phyloP scores from a whole-genome alignment of 2,888 invertebrate genomes.

The Epinotia demarniana region DNA sequence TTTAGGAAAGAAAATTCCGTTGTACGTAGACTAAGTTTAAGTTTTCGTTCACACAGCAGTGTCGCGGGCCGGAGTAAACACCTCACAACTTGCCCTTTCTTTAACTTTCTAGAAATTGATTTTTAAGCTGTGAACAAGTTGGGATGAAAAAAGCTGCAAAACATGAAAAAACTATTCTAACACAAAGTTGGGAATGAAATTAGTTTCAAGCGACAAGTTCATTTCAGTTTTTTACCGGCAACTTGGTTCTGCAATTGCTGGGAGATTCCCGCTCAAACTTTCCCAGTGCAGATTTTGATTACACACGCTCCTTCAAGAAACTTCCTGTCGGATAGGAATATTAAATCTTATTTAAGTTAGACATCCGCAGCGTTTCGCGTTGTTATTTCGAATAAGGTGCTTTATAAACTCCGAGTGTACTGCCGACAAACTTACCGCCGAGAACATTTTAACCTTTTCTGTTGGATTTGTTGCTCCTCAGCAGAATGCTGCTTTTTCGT shows the following conservation, averaged over 20 bases:
- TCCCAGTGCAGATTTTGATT: slow-evolving; percentile 82
- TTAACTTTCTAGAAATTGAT: slow-evolving; percentile 77
- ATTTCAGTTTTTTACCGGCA: slow-evolving; percentile 80
- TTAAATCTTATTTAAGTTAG: slow-evolving; percentile 85
- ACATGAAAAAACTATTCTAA: slow-evolving; percentile 80
- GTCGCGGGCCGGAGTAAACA: slow-evolving; percentile 68
- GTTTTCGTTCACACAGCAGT: slow-evolving; percentile 67
- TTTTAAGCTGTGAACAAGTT: slow-evolving; percentile 80
- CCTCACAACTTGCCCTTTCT: slow-evolving; percentile 74
- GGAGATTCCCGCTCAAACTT: slow-evolving; percentile 78
- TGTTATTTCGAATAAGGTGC: slow-evolving; percentile 83
- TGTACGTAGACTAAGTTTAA: slow-evolving; percentile 60
- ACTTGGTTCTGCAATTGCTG: slow-evolving; percentile 76
- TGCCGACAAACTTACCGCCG: slow-evolving; percentile 59
- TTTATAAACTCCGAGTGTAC: slow-evolving; percentile 73
- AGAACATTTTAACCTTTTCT: slow-evolving; percentile 69
- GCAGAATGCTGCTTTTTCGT: slow-evolving; percentile 59
- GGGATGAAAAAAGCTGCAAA: slow-evolving; percentile 66
- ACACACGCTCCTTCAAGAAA: slow-evolving; percentile 82
- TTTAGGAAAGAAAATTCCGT: slow-evolving; percentile 69
- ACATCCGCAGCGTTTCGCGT: slow-evolving; percentile 78
- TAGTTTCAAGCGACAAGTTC: slow-evolving; percentile 83
- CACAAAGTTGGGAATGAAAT: slow-evolving; percentile 81
- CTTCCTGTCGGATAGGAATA: slow-evolving; percentile 82
- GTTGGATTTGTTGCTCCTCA: slow-evolving; percentile 57